phyloP scores from a whole-genome alignment of 2,113 vertebrate species.

The Sylvilagus bachmani region DNA sequence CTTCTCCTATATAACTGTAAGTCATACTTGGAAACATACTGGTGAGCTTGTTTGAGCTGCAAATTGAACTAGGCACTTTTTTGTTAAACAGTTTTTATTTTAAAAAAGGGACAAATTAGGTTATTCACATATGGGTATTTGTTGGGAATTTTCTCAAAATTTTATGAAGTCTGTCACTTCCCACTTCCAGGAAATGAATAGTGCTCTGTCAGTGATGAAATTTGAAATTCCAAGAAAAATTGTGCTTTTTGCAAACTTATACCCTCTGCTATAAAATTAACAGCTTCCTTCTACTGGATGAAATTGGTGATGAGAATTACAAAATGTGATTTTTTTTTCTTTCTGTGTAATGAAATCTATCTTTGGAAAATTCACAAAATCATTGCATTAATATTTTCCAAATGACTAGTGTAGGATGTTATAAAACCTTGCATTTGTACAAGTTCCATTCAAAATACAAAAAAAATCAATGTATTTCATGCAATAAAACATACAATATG shows the following conservation, averaged over 20 bases:
- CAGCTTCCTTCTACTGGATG: not conserved
- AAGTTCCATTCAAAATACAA: not conserved
- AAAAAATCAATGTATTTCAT: not conserved
- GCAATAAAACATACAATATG: not conserved
- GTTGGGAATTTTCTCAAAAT: not conserved
- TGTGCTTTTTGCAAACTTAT: not conserved
- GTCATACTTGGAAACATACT: not conserved
- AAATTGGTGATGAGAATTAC: not conserved
- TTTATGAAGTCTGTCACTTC: not conserved
- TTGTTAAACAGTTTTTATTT: not conserved
- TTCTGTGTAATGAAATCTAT: slow-evolving; percentile 21
- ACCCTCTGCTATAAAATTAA: not conserved
- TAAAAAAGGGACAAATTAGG: not conserved
- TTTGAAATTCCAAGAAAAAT: not conserved
- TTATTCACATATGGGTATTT: not conserved
- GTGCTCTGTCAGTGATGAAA: not conserved
- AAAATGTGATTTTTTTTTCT: not conserved
- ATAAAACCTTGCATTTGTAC: not conserved
- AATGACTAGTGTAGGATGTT: not conserved
- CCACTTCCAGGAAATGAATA: not conserved
- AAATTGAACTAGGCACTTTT: not conserved
- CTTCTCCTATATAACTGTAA: not conserved
- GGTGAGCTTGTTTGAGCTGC: not conserved
- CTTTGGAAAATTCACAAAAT: not conserved
- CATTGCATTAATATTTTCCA: not conserved